Evolutionary conservation across 2,113 vertebrate genomes (phyloP).

Genomic region (Dicentrarchus labrax): DNA sequence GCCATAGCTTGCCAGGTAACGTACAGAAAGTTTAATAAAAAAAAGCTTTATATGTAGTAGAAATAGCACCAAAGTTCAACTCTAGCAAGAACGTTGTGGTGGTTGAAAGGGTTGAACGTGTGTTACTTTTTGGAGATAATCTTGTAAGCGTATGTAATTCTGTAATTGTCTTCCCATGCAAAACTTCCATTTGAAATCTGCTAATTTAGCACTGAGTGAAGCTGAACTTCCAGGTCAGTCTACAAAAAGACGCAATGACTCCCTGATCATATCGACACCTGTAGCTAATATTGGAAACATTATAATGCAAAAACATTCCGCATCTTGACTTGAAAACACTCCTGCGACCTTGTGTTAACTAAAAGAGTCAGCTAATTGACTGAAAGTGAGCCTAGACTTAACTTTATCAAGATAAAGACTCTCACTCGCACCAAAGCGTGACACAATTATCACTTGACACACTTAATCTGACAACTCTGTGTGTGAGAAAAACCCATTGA

Average conservation of each 20-base stretch:
- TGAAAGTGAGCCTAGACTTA: too few species aligned
- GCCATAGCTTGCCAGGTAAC: too few species aligned
- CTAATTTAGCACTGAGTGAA: background rate
- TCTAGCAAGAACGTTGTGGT: too few species aligned
- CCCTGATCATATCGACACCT: background rate
- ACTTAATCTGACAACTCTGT: background rate
- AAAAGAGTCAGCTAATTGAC: background rate
- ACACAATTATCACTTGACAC: background rate
- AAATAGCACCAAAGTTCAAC: too few species aligned
- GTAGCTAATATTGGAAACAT: background rate
- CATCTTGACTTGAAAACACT: background rate
- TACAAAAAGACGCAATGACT: background rate
- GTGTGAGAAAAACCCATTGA: background rate
- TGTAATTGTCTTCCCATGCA: background rate
- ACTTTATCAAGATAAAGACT: background rate
- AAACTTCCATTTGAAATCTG: background rate
- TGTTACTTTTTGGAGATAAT: too few species aligned
- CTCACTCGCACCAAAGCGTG: background rate
- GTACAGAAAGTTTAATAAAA: too few species aligned
- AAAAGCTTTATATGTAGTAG: too few species aligned
- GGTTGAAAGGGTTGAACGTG: too few species aligned
- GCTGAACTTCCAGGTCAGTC: background rate
- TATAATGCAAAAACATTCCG: background rate
- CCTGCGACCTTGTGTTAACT: background rate
- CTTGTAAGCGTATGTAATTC: too few species aligned